Percentiles rank a stretch among this genome's conserved stretches.
phyloP scores from a whole-genome alignment of 2,888 invertebrate genomes.

The Dimorphilus gyrociliatus region DNA sequence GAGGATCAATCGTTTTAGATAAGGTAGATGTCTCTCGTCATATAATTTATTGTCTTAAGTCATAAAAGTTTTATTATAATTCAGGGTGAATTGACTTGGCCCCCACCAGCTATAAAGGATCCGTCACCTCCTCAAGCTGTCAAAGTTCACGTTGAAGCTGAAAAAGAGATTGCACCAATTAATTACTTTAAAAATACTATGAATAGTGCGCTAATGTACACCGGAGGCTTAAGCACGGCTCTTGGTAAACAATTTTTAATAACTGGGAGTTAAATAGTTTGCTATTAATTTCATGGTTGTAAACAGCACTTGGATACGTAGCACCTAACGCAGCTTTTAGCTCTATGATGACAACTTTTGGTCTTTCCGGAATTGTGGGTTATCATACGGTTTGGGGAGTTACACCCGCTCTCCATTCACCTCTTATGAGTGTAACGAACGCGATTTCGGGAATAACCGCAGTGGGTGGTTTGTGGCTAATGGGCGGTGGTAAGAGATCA shows the following conservation, averaged over 20 bases:
- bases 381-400: constrained; percentile 86
- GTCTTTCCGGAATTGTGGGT: constrained; percentile 59
- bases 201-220: constrained; percentile 28
- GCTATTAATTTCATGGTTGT: too few species aligned
- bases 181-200: constrained; percentile 53
- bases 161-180: constrained; percentile 36
- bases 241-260: constrained; percentile 14
- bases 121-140: constrained; percentile 15
- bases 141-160: constrained; percentile 13
- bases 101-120: constrained; percentile 45
- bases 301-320: constrained; percentile 52
- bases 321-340: constrained; percentile 72
- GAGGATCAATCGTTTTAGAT: constrained; percentile 61
- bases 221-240: constrained; percentile 22
- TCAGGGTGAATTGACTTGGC: constrained; percentile 57
- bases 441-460: constrained; percentile 79
- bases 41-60: background rate
- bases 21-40: constrained; percentile 29
- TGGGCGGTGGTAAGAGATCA: constrained; percentile 73
- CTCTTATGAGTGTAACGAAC: constrained; percentile 80
- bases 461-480: constrained; percentile 68
- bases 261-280: too few species aligned
- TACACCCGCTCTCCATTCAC: constrained; percentile 72
- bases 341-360: constrained; percentile 69
- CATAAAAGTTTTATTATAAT: background rate